Evolutionary conservation across 2,888 invertebrate species (phyloP).

Genomic region (Elgonia sp.): DNA sequence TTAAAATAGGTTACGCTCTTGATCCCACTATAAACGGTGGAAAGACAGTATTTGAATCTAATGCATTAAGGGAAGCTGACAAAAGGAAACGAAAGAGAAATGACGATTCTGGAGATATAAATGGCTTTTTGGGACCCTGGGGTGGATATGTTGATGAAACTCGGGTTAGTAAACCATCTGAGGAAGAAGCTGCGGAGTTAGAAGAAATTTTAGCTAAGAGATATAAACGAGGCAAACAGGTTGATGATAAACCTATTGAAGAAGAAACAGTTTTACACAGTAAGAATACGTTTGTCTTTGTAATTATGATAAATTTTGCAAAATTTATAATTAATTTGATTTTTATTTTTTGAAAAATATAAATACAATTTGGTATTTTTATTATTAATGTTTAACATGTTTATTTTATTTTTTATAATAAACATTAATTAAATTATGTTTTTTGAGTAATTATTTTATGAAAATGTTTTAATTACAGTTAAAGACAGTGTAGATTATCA

Average conservation of each 20-base stretch:
- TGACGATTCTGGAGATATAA: conserved; percentile 96
- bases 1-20: conserved; percentile 96
- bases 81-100: conserved; percentile 95
- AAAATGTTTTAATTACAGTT: conserved; percentile 88
- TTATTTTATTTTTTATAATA: neutral
- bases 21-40: conserved; percentile 96
- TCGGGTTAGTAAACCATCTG: conserved; percentile 95
- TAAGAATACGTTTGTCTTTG: conserved; percentile 68
- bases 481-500: conserved; percentile 98
- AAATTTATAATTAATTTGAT: conserved; percentile 4
- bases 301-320: neutral
- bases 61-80: conserved; percentile 91
- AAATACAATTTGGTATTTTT: too few species aligned
- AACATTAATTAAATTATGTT: too few species aligned
- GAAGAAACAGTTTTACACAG: conserved; percentile 97
- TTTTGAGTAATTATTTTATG: conserved; percentile 9
- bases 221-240: conserved; percentile 94
- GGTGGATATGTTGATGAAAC: conserved; percentile 97
- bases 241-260: conserved; percentile 96
- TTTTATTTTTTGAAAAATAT: too few species aligned
- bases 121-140: conserved; percentile 99
- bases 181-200: conserved; percentile 97
- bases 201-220: conserved; percentile 97
- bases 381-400: neutral
- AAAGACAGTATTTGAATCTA: conserved; percentile 96